Percentiles rank a stretch among this genome's conserved stretches.
These are phyloP conservation scores for Poeciliopsis paucimaculata DNA, from an alignment of 2,797 vertebrate genomes.

Conservation along the genomic window DNA sequence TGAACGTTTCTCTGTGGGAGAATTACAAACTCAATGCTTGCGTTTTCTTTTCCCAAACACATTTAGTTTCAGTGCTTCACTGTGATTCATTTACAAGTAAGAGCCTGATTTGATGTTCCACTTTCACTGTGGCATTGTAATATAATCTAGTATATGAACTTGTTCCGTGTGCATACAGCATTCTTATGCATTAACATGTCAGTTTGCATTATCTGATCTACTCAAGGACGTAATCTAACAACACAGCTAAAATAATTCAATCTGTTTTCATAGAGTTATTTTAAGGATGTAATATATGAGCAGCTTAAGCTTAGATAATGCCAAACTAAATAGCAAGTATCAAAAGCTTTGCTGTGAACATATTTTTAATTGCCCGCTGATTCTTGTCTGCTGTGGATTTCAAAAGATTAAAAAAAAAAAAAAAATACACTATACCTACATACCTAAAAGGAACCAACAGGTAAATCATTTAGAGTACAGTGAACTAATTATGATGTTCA, in stretches of 20 bases:
- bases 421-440: not conserved
- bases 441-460: not conserved
- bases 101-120: conserved; percentile 47
- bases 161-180: conserved; percentile 3
- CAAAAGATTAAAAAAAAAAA: not conserved
- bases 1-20: conserved; percentile 23
- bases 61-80: conserved; percentile 12
- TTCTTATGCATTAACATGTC: conserved; percentile 21
- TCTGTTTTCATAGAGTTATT: not conserved
- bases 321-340: not conserved
- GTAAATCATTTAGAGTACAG: not conserved
- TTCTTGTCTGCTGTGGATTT: not conserved
- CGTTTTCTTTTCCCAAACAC: not conserved
- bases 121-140: conserved; percentile 29
- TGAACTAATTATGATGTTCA: not conserved
- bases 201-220: conserved; percentile 36
- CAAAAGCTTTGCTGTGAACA: not conserved
- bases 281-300: conserved; percentile 8
- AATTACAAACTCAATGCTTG: conserved; percentile 1
- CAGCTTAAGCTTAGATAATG: conserved; percentile 2
- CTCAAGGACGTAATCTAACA: conserved; percentile 16
- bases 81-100: conserved; percentile 27
- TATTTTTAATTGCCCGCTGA: not conserved
- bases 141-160: conserved; percentile 29
- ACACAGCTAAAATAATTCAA: conserved; percentile 6